phyloP scores from a whole-genome alignment of 2,113 vertebrate genomes.

The Hystrix cristata region DNA sequence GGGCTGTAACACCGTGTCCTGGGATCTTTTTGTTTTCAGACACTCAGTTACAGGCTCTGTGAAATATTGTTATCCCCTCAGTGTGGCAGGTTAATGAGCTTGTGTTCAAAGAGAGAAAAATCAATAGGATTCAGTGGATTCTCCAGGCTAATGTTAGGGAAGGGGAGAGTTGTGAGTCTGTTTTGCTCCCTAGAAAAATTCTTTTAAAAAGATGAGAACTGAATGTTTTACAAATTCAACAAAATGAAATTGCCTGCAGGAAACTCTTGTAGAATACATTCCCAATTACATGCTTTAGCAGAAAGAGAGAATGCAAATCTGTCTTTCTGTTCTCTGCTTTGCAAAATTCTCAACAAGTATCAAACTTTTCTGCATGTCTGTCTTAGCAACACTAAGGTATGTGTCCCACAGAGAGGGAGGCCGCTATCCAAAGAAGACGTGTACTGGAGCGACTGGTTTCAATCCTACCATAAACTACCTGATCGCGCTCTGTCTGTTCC shows the following conservation, averaged over 20 bases:
- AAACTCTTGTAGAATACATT: constrained; percentile 10
- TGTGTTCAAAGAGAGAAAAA: constrained; percentile 74
- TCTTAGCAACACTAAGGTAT: constrained; percentile 4
- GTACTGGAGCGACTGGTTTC: neutral
- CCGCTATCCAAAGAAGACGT: neutral
- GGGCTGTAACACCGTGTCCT: neutral
- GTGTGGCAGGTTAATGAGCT: constrained; percentile 76
- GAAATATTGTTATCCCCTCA: constrained; percentile 60
- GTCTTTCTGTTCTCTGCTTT: constrained; percentile 15
- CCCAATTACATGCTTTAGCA: neutral
- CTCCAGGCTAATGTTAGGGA: constrained; percentile 13
- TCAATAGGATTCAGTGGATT: constrained; percentile 70
- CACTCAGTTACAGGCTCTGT: constrained; percentile 20
- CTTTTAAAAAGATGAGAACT: neutral
- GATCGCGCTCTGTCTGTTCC: too few species aligned
- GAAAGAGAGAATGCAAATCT: neutral
- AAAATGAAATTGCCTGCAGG: neutral
- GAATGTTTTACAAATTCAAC: neutral
- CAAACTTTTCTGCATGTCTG: constrained; percentile 15
- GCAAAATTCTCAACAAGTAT: constrained; percentile 55
- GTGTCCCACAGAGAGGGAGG: neutral
- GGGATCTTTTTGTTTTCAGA: constrained; percentile 66
- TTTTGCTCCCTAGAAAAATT: constrained; percentile 42
- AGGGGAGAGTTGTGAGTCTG: constrained; percentile 6
- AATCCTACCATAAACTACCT: neutral